These are phyloP conservation scores for cattle (Bos taurus) DNA, from an alignment of 2,113 vertebrate genomes.

Conservation along the genomic window ARS-UCD2.0 NC_037344.1:37542501-37543000, in stretches of 20 bases:
- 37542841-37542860: neutral
- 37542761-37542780: neutral
- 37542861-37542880: neutral
- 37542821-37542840: neutral
- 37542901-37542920: neutral
- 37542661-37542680: too few species aligned
- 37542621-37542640: too few species aligned
- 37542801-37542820: neutral
- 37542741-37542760: too few species aligned
- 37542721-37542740: too few species aligned
- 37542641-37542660: too few species aligned
- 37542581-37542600: too few species aligned
- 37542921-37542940: neutral
- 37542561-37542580: too few species aligned
- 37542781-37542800: neutral
- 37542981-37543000: neutral
- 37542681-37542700: too few species aligned
- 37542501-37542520: rapidly evolving
- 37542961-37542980: neutral
- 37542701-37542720: too few species aligned
- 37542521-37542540: too few species aligned
- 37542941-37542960: neutral
- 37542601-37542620: too few species aligned
- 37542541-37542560: too few species aligned
- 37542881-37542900: neutral